Conservation (phyloP, 2,113 vertebrate species). For the Triplophysa dalaica region DNA sequence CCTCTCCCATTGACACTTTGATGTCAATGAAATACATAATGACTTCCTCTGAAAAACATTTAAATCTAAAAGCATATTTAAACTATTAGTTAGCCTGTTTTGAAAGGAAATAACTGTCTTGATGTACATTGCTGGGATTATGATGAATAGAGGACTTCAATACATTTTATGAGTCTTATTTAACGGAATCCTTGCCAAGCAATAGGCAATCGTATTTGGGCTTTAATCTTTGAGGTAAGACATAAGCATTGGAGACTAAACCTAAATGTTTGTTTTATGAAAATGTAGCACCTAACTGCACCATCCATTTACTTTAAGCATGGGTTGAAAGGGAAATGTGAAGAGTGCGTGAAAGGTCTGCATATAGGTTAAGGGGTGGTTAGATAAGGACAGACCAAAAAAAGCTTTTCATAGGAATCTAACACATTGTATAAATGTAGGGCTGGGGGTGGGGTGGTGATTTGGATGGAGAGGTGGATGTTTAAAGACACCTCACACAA, state of each 20-base stretch:
- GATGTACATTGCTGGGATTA: conserved; percentile 55
- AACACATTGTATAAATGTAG: conserved; percentile 5
- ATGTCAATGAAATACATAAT: conserved; percentile 50
- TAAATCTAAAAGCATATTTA: conserved; percentile 12
- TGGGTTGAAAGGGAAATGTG: neutral
- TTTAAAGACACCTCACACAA: neutral
- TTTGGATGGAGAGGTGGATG: neutral
- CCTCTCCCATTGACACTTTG: conserved; percentile 46
- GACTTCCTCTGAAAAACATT: conserved; percentile 38
- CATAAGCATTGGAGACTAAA: conserved; percentile 49
- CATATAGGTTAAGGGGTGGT: neutral
- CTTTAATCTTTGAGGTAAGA: conserved; percentile 47
- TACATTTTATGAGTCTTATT: conserved; percentile 63
- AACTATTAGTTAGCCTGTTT: neutral
- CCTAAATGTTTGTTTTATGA: conserved; percentile 6
- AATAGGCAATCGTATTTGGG: conserved; percentile 43
- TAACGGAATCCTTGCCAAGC: conserved; percentile 53
- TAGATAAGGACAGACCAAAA: neutral
- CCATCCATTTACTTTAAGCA: neutral
- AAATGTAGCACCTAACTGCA: neutral
- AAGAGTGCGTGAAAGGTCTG: neutral
- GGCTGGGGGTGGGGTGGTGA: neutral
- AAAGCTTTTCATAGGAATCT: neutral
- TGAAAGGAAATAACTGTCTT: conserved; percentile 8
- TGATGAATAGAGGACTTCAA: conserved; percentile 49